Evolutionary conservation across 2,797 vertebrate genomes (phyloP).

Genomic region (Malurus splendens): DNA sequence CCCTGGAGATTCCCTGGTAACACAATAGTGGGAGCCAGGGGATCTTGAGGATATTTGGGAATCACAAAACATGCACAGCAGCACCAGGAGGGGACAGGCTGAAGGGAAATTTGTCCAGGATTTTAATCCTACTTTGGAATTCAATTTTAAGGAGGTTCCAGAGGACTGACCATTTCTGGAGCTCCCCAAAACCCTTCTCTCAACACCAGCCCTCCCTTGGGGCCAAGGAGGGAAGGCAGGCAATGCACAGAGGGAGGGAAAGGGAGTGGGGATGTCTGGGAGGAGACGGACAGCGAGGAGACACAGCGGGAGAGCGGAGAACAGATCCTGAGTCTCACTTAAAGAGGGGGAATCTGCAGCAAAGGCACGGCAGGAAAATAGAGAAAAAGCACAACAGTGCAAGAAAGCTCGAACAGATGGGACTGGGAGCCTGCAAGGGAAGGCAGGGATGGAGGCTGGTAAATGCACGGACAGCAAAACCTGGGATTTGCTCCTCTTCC

Average conservation of each 20-base stretch:
- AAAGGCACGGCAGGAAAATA: background rate
- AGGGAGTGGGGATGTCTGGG: background rate
- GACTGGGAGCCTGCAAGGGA: background rate
- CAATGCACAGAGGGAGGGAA: background rate
- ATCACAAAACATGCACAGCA: background rate
- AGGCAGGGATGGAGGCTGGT: background rate
- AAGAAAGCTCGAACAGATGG: slow-evolving; percentile 7
- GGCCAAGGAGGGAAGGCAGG: background rate
- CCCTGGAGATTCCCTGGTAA: background rate
- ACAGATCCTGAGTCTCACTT: background rate
- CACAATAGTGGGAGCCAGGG: background rate
- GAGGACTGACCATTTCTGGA: background rate
- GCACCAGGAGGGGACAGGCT: background rate
- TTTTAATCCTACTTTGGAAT: background rate
- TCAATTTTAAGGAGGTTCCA: background rate
- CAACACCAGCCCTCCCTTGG: background rate
- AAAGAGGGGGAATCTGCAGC: background rate
- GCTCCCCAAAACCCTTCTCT: background rate
- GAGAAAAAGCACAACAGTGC: slow-evolving; percentile 26
- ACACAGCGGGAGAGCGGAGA: background rate
- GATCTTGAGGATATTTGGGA: background rate
- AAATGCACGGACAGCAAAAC: background rate
- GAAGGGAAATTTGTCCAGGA: background rate
- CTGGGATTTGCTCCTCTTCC: background rate
- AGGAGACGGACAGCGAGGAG: background rate